Evolutionary conservation across 2,113 vertebrate species (phyloP).

Genomic region (Daboia siamensis): DNA sequence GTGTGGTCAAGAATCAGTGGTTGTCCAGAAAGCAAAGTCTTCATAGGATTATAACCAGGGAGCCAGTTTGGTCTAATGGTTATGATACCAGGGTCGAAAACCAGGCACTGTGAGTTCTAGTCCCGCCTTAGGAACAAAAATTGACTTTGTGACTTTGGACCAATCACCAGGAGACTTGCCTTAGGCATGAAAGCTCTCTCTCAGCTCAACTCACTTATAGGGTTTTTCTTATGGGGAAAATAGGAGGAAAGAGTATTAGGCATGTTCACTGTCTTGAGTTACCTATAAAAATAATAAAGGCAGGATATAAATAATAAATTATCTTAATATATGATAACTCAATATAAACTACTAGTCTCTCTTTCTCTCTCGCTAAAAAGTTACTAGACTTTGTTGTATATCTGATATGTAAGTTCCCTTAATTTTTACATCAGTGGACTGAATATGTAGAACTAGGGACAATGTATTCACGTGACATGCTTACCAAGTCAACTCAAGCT

Average conservation of each 20-base stretch:
- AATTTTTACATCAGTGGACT: background rate
- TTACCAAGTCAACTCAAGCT: background rate
- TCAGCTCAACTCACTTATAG: background rate
- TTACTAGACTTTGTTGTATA: background rate
- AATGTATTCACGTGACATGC: background rate
- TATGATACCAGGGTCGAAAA: background rate
- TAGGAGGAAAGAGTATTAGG: background rate
- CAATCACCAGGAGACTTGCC: background rate
- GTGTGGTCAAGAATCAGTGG: background rate
- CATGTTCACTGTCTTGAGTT: background rate
- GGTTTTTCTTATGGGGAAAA: background rate
- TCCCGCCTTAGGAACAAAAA: background rate
- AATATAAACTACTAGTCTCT: background rate
- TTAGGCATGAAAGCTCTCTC: background rate
- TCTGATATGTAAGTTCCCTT: background rate
- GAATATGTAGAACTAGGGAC: background rate
- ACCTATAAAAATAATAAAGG: background rate
- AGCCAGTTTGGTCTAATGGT: background rate
- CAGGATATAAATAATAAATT: background rate
- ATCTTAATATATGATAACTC: background rate
- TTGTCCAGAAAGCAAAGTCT: background rate
- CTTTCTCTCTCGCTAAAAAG: background rate
- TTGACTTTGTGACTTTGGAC: background rate
- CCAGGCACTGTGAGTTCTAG: background rate
- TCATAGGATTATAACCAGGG: background rate